Evolutionary conservation across 2,888 invertebrate species (phyloP).

Genomic region (Athetis lepigone): DNA sequence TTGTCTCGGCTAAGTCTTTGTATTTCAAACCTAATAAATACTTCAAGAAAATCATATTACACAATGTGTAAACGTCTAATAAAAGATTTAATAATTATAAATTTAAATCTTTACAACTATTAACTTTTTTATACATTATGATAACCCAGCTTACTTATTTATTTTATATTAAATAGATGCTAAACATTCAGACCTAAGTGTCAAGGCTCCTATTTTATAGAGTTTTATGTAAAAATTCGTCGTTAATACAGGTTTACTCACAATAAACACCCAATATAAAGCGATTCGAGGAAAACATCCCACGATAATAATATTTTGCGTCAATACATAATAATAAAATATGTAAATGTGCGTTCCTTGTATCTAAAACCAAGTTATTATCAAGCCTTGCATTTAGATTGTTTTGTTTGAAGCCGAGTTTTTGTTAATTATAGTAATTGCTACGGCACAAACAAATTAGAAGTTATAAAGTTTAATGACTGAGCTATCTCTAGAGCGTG

Average conservation of each 20-base stretch:
- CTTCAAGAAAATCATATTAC: neutral
- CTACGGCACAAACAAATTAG: constrained; percentile 67
- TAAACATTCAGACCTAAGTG: constrained; percentile 26
- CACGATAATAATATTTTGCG: constrained; percentile 35
- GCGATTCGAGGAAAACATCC: constrained; percentile 34
- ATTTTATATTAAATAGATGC: constrained; percentile 6
- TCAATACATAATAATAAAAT: constrained; percentile 30
- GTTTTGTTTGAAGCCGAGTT: constrained; percentile 55
- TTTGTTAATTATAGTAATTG: constrained; percentile 66
- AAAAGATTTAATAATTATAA: no score
- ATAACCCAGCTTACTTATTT: constrained; percentile 1
- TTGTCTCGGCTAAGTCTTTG: no score
- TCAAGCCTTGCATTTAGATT: constrained; percentile 31
- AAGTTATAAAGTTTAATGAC: constrained; percentile 68
- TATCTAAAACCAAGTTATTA: constrained; percentile 44
- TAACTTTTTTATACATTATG: no score
- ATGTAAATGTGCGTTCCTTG: constrained; percentile 48
- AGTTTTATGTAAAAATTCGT: constrained; percentile 21
- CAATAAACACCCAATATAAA: constrained; percentile 31
- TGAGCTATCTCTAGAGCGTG: constrained; percentile 55
- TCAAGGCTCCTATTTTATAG: constrained; percentile 14
- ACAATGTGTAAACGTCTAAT: no score
- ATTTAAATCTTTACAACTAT: no score
- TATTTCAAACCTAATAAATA: no score
- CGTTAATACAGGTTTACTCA: constrained; percentile 45